Base-by-base conservation (phyloP, 2,797 vertebrate species). In the Phataginus tricuspis region DNA sequence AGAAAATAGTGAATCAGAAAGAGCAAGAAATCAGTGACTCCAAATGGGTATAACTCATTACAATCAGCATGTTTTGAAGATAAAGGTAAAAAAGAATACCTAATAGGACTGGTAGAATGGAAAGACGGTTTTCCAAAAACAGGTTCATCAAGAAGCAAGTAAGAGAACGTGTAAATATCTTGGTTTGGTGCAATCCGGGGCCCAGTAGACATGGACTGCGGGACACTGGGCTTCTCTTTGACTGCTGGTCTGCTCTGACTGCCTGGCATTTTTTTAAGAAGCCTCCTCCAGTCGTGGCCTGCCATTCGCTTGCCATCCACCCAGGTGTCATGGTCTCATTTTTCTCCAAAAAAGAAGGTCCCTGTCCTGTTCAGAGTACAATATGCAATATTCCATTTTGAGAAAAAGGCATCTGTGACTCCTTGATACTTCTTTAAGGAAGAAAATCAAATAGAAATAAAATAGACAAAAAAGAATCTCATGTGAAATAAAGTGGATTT, bases 181-280 rank as follows among this genome's bases (percentile, higher is more conserved):
- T 39, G 29, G 7, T 49, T 55, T 34, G 12, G 6, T 23, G 19
- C 23, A 63, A 42, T 14, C 21, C 27, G 25, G 29, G 1, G 21
- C n/a, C 45, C 31, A 31, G 49, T 1, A 8, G 27, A 79, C 1
- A 10, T 34, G 2, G 4, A 45, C 1, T 6, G 4, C 4, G 9
- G 18, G 25, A 11, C 23, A 18, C 19, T n/a, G 15, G 15, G 2
- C 31, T 83, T 79, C 42, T 69, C 42, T 68, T 23, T n/a, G 13
- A 68, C 21, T 15, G 27, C 23, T 34, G 15, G 23, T 59, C 14
- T 29, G 12, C 12, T 29, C 61, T 63, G 21, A 5, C 9, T 10
- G 61, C 37, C 55, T 85, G 34, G 79, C 5, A 4, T 23, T 78
- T 51, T 21, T 29, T 19, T 15, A n/a, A 27, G 42, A 25, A 63